Percentiles rank a stretch among this genome's conserved stretches.
These are phyloP conservation scores for Ischnus inquisitorius DNA, from an alignment of 2,888 invertebrate species.

Conservation along the genomic window DNA sequence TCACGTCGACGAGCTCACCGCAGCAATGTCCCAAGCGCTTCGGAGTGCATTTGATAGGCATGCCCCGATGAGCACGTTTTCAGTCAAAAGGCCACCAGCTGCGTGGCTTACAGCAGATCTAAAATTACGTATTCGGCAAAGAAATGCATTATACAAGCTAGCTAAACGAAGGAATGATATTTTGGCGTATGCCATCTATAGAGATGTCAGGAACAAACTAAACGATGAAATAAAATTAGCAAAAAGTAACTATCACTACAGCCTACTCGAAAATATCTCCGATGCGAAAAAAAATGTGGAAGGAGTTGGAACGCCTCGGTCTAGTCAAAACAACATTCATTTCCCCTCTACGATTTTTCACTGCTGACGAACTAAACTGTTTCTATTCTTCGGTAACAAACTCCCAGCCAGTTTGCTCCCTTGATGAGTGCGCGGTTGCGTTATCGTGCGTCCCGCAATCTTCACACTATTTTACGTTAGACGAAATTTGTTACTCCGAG, in stretches of 20 bases:
- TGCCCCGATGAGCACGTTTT: slow-evolving; percentile 3
- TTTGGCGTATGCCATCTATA: background rate
- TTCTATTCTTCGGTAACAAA: background rate
- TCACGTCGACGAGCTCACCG: background rate
- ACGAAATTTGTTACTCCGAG: too few relatives aligned
- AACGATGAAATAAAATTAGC: background rate
- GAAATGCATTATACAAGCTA: background rate
- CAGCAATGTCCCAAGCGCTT: background rate
- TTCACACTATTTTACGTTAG: too few relatives aligned
- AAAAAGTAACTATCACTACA: background rate
- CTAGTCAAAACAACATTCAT: background rate
- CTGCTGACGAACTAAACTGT: background rate
- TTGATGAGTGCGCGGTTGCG: background rate
- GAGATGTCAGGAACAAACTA: background rate
- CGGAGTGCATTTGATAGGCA: background rate
- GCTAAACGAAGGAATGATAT: background rate
- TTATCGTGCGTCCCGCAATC: background rate
- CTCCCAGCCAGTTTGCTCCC: background rate
- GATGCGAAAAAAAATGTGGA: background rate
- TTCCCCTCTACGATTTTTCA: background rate
- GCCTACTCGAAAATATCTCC: background rate
- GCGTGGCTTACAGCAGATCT: background rate
- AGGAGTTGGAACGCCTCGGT: background rate
- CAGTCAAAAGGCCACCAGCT: background rate
- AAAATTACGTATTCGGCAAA: background rate